A percentile compares a stretch with the other conserved stretches of the same genome.
These are phyloP conservation scores for Actinernus sp. DNA, from an alignment of 92 coral and sea anemone genomes.

Conservation along the genomic window DNA sequence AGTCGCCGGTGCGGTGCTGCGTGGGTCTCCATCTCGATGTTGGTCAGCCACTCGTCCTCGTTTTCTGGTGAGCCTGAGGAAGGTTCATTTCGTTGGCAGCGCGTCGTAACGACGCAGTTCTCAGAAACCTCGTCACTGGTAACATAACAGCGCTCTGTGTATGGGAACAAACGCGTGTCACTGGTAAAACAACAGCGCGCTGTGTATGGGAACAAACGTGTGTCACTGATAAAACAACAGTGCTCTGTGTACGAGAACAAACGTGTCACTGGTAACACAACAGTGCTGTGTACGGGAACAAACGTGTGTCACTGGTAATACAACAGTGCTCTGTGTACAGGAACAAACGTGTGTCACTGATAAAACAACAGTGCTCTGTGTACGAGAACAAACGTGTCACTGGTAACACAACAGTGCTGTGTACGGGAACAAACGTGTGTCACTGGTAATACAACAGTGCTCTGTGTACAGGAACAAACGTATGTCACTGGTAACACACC, in stretches of 20 bases:
- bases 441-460: too few relatives aligned
- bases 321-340: too few relatives aligned
- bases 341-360: too few relatives aligned
- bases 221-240: neutral
- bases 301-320: too few relatives aligned
- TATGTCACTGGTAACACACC: too few relatives aligned
- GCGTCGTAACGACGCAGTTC: neutral
- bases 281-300: neutral
- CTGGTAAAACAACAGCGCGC: neutral
- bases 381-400: too few relatives aligned
- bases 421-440: too few relatives aligned
- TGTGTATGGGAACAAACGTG: neutral
- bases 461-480: too few relatives aligned
- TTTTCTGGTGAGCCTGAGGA: slow-evolving; percentile 16
- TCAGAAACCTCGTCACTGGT: neutral
- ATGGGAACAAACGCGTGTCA: neutral
- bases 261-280: neutral
- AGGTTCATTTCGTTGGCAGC: neutral
- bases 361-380: too few relatives aligned
- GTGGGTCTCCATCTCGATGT: slow-evolving; percentile 97
- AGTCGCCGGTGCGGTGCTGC: slow-evolving; percentile 96
- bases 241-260: neutral
- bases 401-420: too few relatives aligned
- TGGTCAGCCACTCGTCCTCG: slow-evolving; percentile 95
- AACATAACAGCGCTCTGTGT: neutral